Conservation (phyloP, 2,797 vertebrate species). For the Odontamblyopus rebecca region DNA sequence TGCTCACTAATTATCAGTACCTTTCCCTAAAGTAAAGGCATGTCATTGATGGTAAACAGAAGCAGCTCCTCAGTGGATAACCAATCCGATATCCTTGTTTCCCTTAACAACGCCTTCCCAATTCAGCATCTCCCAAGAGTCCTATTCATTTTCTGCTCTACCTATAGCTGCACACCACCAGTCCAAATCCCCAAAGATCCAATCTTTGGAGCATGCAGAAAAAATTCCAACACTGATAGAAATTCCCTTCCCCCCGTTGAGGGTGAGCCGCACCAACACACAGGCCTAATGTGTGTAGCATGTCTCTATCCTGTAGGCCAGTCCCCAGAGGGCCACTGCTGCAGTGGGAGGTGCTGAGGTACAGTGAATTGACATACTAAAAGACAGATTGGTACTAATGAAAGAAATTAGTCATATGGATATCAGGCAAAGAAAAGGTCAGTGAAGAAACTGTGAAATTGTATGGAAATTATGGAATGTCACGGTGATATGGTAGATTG, state of each 20-base stretch:
- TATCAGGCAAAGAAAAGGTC: conserved; percentile 67
- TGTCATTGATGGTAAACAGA: conserved; percentile 14
- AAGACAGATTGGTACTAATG: conserved; percentile 66
- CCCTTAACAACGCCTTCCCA: conserved; percentile 54
- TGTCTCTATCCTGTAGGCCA: conserved; percentile 56
- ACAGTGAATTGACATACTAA: conserved; percentile 56
- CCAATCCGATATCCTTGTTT: conserved; percentile 27
- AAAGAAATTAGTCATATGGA: conserved; percentile 65
- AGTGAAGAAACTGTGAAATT: conserved; percentile 35
- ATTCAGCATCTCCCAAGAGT: conserved; percentile 54
- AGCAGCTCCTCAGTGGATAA: conserved; percentile 10
- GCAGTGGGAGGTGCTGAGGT: conserved; percentile 40
- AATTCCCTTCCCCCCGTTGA: conserved; percentile 60
- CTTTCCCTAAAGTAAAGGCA: conserved; percentile 13
- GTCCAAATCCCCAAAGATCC: conserved; percentile 59
- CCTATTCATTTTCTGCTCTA: conserved; percentile 59
- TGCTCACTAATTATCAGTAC: conserved; percentile 28
- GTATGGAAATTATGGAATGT: background rate
- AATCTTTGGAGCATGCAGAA: conserved; percentile 57
- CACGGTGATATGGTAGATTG: background rate
- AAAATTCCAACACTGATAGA: conserved; percentile 66
- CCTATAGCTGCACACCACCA: conserved; percentile 20
- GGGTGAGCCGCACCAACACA: conserved; percentile 23
- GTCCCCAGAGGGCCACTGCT: conserved; percentile 61
- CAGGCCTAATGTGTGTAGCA: conserved; percentile 27